A percentile compares a stretch with the other conserved stretches of the same genome.
phyloP scores from a whole-genome alignment of 2,797 vertebrate genomes.

The Buphagus erythrorhynchus region DNA sequence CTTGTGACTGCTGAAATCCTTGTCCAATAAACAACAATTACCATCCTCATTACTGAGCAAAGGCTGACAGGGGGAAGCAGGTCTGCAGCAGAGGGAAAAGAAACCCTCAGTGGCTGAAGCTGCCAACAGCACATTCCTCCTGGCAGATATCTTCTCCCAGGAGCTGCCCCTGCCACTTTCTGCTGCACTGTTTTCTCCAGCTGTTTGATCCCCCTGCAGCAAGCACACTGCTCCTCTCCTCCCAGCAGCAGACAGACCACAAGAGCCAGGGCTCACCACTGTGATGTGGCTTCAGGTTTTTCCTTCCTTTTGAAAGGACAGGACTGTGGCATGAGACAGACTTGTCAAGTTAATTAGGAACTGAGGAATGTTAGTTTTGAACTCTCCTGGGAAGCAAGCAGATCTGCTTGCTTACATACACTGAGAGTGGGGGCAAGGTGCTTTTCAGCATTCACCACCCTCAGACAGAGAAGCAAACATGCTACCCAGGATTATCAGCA shows the following conservation, averaged over 20 bases:
- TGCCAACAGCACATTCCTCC: not conserved
- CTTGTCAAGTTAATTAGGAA: conserved; percentile 11
- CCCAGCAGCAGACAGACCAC: not conserved
- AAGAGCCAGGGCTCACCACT: not conserved
- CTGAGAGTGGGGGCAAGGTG: not conserved
- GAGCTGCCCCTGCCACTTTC: not conserved
- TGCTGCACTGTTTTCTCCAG: not conserved
- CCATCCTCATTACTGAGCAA: not conserved
- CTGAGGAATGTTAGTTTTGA: not conserved
- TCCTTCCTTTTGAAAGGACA: not conserved
- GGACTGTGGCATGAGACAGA: not conserved
- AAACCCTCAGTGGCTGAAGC: not conserved
- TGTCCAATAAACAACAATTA: not conserved
- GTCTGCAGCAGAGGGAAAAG: not conserved
- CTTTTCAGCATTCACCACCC: not conserved
- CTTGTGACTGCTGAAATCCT: not conserved
- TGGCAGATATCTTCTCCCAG: not conserved
- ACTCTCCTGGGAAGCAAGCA: not conserved
- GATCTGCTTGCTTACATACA: not conserved
- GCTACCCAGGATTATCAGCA: not conserved
- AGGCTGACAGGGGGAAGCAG: not conserved
- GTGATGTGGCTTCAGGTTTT: not conserved
- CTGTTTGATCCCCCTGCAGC: conserved; percentile 12
- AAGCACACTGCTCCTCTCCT: not conserved
- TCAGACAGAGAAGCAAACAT: not conserved